Percentiles rank a stretch among this genome's conserved stretches.
Evolutionary conservation across 2,797 vertebrate genomes (phyloP).

Genomic region (Chlorospingus semifuscus): DNA sequence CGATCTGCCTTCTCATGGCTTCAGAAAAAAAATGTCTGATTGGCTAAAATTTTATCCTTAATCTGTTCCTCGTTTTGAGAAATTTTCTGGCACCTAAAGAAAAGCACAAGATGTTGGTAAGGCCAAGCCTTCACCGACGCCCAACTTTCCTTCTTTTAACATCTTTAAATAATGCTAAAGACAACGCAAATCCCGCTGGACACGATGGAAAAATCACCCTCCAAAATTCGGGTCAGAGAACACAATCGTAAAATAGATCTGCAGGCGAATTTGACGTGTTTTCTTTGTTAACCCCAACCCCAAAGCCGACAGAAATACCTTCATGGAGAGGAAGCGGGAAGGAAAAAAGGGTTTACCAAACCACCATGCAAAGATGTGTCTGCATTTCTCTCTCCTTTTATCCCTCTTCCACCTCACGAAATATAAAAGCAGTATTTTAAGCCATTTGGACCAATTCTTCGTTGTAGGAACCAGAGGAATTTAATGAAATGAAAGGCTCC

Average conservation of each 20-base stretch:
- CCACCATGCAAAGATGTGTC: background rate
- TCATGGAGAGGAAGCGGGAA: background rate
- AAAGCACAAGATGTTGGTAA: background rate
- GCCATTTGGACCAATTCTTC: background rate
- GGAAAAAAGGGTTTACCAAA: background rate
- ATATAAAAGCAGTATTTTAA: background rate
- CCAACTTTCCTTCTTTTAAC: background rate
- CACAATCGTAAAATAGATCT: accelerated
- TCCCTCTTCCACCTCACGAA: background rate
- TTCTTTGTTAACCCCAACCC: background rate
- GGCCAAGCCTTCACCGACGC: background rate
- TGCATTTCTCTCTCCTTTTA: background rate
- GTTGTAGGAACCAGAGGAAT: accelerated
- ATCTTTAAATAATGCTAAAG: background rate
- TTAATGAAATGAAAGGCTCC: background rate
- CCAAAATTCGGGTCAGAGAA: background rate
- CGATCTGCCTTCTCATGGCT: background rate
- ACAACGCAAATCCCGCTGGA: background rate
- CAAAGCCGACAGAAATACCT: background rate
- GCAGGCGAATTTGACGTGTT: background rate
- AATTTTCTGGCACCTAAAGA: background rate
- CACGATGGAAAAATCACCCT: background rate
- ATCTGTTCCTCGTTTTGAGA: background rate
- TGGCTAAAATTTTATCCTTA: background rate
- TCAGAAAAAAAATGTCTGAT: background rate